Evolutionary conservation across 2,797 vertebrate species (phyloP).

Genomic region (Microcaecilia unicolor): DNA sequence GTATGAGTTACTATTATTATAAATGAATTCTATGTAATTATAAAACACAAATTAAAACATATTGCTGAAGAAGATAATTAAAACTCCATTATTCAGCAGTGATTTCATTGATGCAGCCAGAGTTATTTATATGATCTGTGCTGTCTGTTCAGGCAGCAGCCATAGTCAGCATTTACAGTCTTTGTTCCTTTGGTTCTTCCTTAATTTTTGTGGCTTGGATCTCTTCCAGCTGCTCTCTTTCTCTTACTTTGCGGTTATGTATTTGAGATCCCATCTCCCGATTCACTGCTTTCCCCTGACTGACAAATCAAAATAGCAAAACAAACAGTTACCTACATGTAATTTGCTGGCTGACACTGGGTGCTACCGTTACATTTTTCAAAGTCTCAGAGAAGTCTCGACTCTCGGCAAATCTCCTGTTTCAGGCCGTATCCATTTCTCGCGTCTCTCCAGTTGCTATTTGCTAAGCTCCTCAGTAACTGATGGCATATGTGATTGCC

Average conservation of each 20-base stretch:
- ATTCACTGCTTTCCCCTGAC: conserved; percentile 66
- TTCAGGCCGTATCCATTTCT: conserved; percentile 13
- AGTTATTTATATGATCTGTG: conserved; percentile 51
- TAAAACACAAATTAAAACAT: conserved; percentile 45
- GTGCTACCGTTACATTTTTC: conserved; percentile 10
- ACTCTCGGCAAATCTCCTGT: conserved; percentile 1
- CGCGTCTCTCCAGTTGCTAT: conserved; percentile 4
- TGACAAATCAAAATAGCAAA: conserved; percentile 79
- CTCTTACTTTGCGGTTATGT: conserved; percentile 76
- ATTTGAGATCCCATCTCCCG: conserved; percentile 67
- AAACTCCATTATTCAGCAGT: conserved; percentile 48
- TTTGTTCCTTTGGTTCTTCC: conserved; percentile 36
- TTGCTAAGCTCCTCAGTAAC: conserved; percentile 8
- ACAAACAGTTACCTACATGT: conserved; percentile 68
- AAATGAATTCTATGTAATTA: not conserved
- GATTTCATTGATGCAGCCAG: conserved; percentile 46
- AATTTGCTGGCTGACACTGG: conserved; percentile 61
- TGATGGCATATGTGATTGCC: conserved; percentile 7
- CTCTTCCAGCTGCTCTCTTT: conserved; percentile 69
- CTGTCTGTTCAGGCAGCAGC: conserved; percentile 32
- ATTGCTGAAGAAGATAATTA: conserved; percentile 46
- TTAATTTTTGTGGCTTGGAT: conserved; percentile 80
- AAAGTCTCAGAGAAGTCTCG: not conserved
- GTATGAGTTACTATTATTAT: too few relatives aligned
- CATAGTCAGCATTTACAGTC: conserved; percentile 27